These are phyloP conservation scores for Anastrepha ludens DNA, from an alignment of 1,140 invertebrate species.

Conservation along the genomic window DNA sequence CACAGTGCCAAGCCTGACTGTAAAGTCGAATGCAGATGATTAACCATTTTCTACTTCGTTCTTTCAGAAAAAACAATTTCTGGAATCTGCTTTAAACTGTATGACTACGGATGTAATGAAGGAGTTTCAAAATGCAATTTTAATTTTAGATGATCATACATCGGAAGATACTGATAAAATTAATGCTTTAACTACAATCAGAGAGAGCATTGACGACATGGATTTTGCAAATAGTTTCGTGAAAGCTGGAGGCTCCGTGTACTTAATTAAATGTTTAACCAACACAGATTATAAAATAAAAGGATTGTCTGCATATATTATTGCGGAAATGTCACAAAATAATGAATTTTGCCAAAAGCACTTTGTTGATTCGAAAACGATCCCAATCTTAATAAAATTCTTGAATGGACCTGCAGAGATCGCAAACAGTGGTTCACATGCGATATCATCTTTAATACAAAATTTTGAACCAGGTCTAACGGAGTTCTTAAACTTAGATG, in stretches of 20 bases:
- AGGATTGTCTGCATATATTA: conserved; percentile 77
- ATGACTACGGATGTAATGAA: conserved; percentile 77
- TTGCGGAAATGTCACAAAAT: conserved; percentile 80
- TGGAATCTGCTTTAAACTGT: conserved; percentile 22
- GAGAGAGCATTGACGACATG: conserved; percentile 77
- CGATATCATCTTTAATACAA: conserved; percentile 78
- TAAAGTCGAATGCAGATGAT: too few species aligned
- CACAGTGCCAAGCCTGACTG: too few species aligned
- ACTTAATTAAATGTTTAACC: conserved; percentile 76
- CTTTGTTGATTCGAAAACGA: conserved; percentile 75
- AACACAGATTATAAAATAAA: conserved; percentile 76
- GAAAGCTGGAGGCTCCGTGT: conserved; percentile 79
- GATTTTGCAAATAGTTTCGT: conserved; percentile 81
- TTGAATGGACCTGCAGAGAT: conserved; percentile 76
- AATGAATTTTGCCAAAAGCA: conserved; percentile 80
- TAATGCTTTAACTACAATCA: conserved; percentile 76
- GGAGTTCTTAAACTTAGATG: conserved; percentile 56
- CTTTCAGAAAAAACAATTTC: conserved; percentile 37
- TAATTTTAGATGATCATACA: conserved; percentile 71
- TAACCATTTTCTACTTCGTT: not conserved
- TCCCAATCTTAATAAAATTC: conserved; percentile 76
- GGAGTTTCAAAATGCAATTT: conserved; percentile 75
- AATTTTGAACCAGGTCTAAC: conserved; percentile 57
- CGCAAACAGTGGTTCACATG: conserved; percentile 78
- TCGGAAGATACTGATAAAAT: conserved; percentile 74